Conservation (phyloP, 2,797 vertebrate genomes). For the Chiloscyllium punctatum region DNA sequence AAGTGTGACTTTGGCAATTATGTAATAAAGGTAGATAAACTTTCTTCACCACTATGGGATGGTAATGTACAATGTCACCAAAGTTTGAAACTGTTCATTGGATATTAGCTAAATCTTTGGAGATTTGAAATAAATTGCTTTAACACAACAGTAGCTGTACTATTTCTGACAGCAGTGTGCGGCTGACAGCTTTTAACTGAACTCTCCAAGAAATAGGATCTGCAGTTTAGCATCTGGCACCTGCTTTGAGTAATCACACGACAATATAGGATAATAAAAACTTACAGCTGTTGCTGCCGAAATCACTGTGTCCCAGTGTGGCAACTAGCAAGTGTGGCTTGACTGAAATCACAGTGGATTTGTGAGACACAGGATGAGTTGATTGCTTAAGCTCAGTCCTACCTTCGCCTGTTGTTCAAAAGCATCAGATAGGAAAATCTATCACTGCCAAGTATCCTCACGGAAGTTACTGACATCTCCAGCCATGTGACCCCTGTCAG, state of each 20-base stretch:
- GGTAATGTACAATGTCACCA: background rate
- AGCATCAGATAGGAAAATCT: background rate
- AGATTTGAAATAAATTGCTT: constrained; percentile 8
- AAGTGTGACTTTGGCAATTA: background rate
- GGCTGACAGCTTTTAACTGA: background rate
- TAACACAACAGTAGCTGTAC: constrained; percentile 19
- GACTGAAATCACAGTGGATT: constrained; percentile 1
- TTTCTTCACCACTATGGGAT: background rate
- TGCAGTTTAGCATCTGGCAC: constrained; percentile 35
- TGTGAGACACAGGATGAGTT: background rate
- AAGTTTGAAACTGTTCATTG: background rate
- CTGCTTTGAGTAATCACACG: constrained; percentile 25
- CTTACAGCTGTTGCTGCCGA: constrained; percentile 30
- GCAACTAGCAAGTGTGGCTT: constrained; percentile 13
- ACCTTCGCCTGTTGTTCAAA: constrained; percentile 25
- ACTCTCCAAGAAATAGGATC: constrained; percentile 34
- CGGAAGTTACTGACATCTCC: background rate
- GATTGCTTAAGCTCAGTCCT: background rate
- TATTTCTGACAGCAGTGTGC: background rate
- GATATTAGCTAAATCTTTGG: constrained; percentile 21
- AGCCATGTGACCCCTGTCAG: background rate
- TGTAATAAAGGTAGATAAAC: background rate
- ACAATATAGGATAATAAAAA: constrained; percentile 17
- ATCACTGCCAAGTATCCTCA: background rate
- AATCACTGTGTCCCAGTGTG: constrained; percentile 30